Base-by-base conservation (phyloP, 2,797 vertebrate genomes). In the Anableps anableps region DNA sequence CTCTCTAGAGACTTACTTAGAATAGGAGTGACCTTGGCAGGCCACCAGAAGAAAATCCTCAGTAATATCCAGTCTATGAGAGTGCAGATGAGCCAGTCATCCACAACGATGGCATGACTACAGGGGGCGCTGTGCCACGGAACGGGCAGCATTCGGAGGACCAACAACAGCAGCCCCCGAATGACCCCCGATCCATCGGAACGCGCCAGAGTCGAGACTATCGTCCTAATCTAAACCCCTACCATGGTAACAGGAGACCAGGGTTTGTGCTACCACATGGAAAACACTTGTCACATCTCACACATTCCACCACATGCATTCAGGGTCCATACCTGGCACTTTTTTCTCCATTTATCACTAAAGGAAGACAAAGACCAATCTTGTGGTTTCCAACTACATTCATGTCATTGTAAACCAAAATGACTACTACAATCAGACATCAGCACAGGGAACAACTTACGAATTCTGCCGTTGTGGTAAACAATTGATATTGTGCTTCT, bases 41-140 rank as follows among this genome's bases (percentile, higher is more conserved):
- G 98, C 88, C 99, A 99, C 93, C 99, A 99, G 96, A 99, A 99
- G 97, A 99, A 99, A 95, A 98, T 99, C 92, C 96, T 99, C 89
- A 99, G 97, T 94, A 99, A 97, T 78, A 95, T 99, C 79, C 97
- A 99, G 91, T 98, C 98, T 85, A 99, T 99, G 97, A 96, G 98
- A 94, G 96, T 98, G 90, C 97, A 98, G 94, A 97, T 98, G 95
- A 98, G 96, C 92, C 98, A 99, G 93, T 97, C 97, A 26, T 96
- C 97, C 0, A 97, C 97, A 0, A 94, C 97, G 14, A 96, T 99
- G 96, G 98, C 98, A 95, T 99, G 97, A 99, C 96, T 96, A 88
- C 95, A 95, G 90, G 94, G 80, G 96, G 95, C 94, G 94, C 95
- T 92, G 88, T 95, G 82, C 94, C 93, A 94, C n/a, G 93, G 94